Evolutionary conservation across 2,797 vertebrate genomes (phyloP), one percentile per base, ranked within the genome.

Genomic region (Rhinatrema bivittatum): DNA sequence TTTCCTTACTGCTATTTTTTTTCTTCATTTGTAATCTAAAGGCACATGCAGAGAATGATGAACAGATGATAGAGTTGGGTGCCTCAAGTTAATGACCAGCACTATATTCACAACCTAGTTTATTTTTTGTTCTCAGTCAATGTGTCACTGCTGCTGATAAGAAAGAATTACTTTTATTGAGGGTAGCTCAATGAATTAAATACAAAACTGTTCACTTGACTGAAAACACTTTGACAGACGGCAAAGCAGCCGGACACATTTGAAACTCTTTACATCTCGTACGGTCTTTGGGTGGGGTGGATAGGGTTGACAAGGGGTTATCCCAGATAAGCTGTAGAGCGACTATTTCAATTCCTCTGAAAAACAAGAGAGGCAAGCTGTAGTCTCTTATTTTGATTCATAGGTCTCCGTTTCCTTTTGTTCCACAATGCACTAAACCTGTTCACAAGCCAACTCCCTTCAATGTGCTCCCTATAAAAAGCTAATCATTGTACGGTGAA

Each of bases 391-490:
- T 59, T 70, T 66, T 63, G 65, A 73, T 78, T 78, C 63, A 62
- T 61, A 55, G 46, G 41, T 59, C 59, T 60, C 36, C 56, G 55
- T 60, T 61, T 54, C 47, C 67, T 71, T 80, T 77, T 70, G 74
- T 79, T 68, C 54, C 37, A 57, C 60, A 70, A 80, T 74, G 60
- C 66, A 59, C 58, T 54, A 70, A 84, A 87, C 84, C 75, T 85
- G 78, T 77, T 80, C 52, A 47, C 72, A 73, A 79, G 74, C 68
- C 60, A 70, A 57, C 61, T 79, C 74, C 56, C 69, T 66, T 84
- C 72, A 85, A 78, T 83, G 75, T 81, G 70, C 75, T 76, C 72
- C 82, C 75, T 82, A 78, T 82, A 80, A 87, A 76, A 88, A 89
- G 76, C 77, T 86, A 80, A 90, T 88, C 78, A 76, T 79, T 41